These are phyloP conservation scores for Ennomos erosarius DNA, from an alignment of 2,888 invertebrate species.

Conservation along the genomic window DNA sequence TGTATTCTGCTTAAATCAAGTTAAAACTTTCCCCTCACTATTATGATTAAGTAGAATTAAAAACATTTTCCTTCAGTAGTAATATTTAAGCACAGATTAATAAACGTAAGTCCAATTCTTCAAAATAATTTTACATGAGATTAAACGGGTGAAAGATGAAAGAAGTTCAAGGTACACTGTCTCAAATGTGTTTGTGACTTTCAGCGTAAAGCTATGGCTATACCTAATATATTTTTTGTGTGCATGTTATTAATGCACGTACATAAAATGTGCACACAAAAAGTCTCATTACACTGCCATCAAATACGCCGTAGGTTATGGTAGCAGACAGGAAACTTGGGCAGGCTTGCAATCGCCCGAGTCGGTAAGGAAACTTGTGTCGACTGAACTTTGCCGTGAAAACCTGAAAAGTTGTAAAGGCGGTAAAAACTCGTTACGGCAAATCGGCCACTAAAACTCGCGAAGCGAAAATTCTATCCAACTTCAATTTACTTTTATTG, in stretches of 20 bases:
- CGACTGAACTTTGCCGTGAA: constrained; percentile 60
- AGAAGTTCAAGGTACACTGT: no score
- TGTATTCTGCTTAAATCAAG: no score
- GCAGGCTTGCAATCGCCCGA: constrained; percentile 51
- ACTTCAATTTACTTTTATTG: constrained; percentile 84
- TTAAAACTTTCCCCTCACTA: no score
- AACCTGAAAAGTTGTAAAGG: constrained; percentile 78
- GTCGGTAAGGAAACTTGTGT: constrained; percentile 57
- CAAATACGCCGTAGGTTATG: constrained; percentile 25
- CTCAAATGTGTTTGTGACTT: no score
- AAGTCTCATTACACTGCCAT: constrained; percentile 9
- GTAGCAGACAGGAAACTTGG: constrained; percentile 39
- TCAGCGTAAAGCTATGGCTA: no score
- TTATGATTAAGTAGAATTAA: no score
- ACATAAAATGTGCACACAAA: constrained; percentile 4
- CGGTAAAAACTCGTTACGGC: constrained; percentile 83
- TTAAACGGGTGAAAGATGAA: no score
- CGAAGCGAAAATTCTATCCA: constrained; percentile 84
- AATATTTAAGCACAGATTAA: no score
- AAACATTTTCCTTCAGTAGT: no score
- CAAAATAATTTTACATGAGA: no score
- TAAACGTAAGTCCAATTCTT: no score
- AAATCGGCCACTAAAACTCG: constrained; percentile 83
- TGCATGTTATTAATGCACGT: constrained; percentile 12
- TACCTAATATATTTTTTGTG: no score